Evolutionary conservation across 2,113 vertebrate species (phyloP).

Genomic region (Haliaeetus leucogaster): DNA sequence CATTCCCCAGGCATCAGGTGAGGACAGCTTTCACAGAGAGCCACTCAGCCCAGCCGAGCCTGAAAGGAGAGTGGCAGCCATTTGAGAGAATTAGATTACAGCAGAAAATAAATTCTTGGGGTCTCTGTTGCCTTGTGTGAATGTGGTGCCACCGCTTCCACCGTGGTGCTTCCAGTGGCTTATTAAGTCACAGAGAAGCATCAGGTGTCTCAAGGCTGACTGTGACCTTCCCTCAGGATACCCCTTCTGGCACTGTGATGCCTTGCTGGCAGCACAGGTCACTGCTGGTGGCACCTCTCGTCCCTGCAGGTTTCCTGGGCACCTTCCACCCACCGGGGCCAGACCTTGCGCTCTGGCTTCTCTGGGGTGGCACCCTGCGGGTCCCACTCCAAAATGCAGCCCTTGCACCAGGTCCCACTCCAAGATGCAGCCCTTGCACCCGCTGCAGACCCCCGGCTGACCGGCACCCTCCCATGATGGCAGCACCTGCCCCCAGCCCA

Average conservation of each 20-base stretch:
- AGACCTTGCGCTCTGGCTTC: rapidly evolving
- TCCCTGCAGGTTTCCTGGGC: not conserved
- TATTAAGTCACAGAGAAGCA: not conserved
- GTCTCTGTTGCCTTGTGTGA: not conserved
- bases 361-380: not conserved
- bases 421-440: not conserved
- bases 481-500: not conserved
- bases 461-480: not conserved
- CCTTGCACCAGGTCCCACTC: not conserved
- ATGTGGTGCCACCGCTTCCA: not conserved
- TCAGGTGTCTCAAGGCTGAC: not conserved
- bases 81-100: not conserved
- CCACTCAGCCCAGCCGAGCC: not conserved
- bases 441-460: not conserved
- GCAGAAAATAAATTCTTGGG: not conserved
- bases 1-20: not conserved
- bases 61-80: not conserved
- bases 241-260: not conserved
- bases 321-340: rapidly evolving
- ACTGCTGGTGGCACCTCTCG: not conserved
- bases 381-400: not conserved
- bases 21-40: not conserved
- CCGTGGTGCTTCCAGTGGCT: rapidly evolving
- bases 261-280: not conserved
- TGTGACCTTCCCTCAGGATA: not conserved